Evolutionary conservation across 2,888 invertebrate genomes (phyloP), one percentile per base, ranked within the genome.

Genomic region (Gordius sp.): DNA sequence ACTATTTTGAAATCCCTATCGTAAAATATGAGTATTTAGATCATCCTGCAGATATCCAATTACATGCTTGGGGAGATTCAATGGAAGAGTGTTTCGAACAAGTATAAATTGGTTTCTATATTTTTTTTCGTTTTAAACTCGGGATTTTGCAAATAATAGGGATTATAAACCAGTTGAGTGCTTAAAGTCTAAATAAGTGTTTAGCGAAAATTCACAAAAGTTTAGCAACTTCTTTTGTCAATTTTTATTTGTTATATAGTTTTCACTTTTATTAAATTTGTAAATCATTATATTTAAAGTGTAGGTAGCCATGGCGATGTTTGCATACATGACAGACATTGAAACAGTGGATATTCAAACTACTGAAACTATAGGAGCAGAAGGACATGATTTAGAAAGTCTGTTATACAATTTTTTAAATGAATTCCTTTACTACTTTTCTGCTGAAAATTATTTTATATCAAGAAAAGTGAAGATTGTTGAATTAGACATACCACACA

Each of bases 11-110:
- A 16, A 20, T 59, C 18, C 52, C 61, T 13, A 26, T 16, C 1
- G 39, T 56, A 4, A 58, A 60, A 28, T 65, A 63, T 59, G 65
- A 66, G 56, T 67, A 72, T 65, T 63, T 93, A 68, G 93, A 93
- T 67, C 91, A 93, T 68, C 87, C 91, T 28, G 91, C 93, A 20
- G 93, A 93, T 73, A 83, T 93, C n/a, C 93, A 93, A 82, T 71
- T 89, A 60, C 87, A 89, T 68, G 77, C 83, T 58, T 91, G 91
- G 91, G 93, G 93, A 26, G 75, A 78, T 59, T 78, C 75, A 56
- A 66, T 91, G 57, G 73, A 77, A 65, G 89, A 91, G 72, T 79
- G 87, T 0, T 91, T 86, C 69, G 89, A 91, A 67, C 87, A 87
- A 61, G 65, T 65, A 28, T 1, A 41, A 8, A 39, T 41, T 33